Conservation (phyloP, 2,797 vertebrate species). For the Rhodeus uyekii region DNA sequence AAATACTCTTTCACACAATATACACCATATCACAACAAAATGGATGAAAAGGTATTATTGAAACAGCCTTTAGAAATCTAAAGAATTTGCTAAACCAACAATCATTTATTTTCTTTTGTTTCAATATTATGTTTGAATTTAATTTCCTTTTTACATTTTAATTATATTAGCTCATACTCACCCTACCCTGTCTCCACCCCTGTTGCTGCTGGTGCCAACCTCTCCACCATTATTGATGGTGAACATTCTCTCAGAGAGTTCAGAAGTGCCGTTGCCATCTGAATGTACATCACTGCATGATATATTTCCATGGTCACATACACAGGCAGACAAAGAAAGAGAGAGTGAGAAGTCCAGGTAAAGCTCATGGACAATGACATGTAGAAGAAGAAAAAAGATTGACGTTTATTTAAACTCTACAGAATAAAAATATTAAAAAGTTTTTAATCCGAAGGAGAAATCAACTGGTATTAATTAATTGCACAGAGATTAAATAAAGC, state of each 20-base stretch:
- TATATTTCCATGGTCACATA: constrained; percentile 1
- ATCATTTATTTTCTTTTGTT: not conserved
- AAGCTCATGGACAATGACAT: not conserved
- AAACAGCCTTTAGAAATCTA: not conserved
- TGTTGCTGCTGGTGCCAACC: constrained; percentile 19
- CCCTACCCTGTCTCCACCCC: constrained; percentile 13
- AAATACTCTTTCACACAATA: not conserved
- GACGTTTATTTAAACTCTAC: not conserved
- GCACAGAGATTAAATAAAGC: not conserved
- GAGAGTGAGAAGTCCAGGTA: not conserved
- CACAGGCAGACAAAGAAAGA: constrained; percentile 4
- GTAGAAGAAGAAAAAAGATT: not conserved
- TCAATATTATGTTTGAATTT: not conserved
- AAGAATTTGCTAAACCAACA: not conserved
- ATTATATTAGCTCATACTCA: constrained; percentile 8
- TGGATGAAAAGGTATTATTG: not conserved
- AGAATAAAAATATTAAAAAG: not conserved
- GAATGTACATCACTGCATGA: not conserved
- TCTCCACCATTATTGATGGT: constrained; percentile 35
- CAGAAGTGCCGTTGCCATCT: constrained; percentile 9
- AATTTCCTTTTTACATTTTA: not conserved
- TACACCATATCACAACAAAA: not conserved
- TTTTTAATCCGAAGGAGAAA: not conserved
- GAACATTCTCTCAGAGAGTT: constrained; percentile 36
- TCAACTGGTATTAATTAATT: not conserved